These are phyloP conservation scores for Bubo scandiacus DNA, from an alignment of 2,113 vertebrate genomes.

Conservation along the genomic window DNA sequence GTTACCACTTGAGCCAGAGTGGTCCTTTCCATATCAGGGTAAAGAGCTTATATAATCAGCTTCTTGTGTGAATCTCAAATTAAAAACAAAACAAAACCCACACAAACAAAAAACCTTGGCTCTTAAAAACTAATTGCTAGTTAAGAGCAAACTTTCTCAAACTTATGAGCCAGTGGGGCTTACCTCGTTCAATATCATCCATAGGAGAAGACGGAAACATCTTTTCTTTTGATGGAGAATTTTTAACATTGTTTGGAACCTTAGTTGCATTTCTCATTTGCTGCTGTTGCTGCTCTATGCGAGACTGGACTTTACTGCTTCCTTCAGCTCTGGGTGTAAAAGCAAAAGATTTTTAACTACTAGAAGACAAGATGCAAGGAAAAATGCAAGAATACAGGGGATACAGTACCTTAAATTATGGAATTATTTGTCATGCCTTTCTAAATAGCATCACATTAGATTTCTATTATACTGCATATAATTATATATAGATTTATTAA, in stretches of 20 bases:
- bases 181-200: slow-evolving; percentile 98
- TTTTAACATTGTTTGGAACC: slow-evolving; percentile 76
- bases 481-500: background rate
- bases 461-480: background rate
- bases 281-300: slow-evolving; percentile 78
- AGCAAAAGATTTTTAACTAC: background rate
- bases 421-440: background rate
- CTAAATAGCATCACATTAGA: background rate
- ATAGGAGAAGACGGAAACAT: slow-evolving; percentile 84
- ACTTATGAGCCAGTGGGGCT: background rate
- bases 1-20: background rate
- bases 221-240: slow-evolving; percentile 80
- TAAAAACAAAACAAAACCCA: background rate
- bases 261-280: slow-evolving; percentile 75
- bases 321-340: slow-evolving; percentile 85
- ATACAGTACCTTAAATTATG: background rate
- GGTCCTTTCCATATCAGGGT: background rate
- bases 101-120: background rate
- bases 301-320: slow-evolving; percentile 93
- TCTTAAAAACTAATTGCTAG: background rate
- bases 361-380: background rate
- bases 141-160: background rate
- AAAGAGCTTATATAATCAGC: background rate
- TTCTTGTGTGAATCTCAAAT: background rate
- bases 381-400: background rate